phyloP scores from a whole-genome alignment of 2,888 invertebrate species.

The Heliconius ismenius region DNA sequence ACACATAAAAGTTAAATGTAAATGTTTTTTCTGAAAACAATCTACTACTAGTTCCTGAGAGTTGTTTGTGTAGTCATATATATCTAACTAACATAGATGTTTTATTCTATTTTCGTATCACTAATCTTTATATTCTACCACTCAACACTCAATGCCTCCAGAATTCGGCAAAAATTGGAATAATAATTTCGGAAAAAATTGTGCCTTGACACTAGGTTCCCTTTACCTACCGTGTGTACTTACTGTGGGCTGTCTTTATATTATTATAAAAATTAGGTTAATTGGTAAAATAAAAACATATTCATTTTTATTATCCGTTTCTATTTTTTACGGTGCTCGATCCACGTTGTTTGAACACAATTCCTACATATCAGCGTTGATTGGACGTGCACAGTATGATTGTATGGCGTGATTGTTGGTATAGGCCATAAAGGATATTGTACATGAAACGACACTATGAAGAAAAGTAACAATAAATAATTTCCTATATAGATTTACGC shows the following conservation, averaged over 20 bases:
- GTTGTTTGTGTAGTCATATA: neutral
- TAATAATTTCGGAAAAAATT: too few species aligned
- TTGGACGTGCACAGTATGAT: constrained; percentile 27
- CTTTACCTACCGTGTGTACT: too few species aligned
- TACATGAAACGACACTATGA: constrained; percentile 7
- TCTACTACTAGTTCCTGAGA: neutral
- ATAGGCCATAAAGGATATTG: neutral
- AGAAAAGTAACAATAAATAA: too few species aligned
- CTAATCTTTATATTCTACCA: too few species aligned
- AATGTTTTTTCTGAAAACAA: neutral
- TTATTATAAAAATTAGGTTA: neutral
- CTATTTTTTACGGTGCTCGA: neutral
- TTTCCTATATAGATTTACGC: neutral
- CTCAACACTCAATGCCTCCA: too few species aligned
- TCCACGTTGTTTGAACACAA: constrained; percentile 18
- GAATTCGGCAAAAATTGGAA: too few species aligned
- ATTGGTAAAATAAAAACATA: neutral
- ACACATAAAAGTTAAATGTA: neutral
- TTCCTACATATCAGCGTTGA: constrained; percentile 12
- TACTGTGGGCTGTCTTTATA: too few species aligned
- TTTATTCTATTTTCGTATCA: neutral
- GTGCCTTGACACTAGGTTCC: too few species aligned
- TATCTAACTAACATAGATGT: neutral
- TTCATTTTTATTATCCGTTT: neutral
- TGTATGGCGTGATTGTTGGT: constrained; percentile 26